phyloP scores from a whole-genome alignment of 2,113 vertebrate species.

The Clarias macrocephalus region DNA sequence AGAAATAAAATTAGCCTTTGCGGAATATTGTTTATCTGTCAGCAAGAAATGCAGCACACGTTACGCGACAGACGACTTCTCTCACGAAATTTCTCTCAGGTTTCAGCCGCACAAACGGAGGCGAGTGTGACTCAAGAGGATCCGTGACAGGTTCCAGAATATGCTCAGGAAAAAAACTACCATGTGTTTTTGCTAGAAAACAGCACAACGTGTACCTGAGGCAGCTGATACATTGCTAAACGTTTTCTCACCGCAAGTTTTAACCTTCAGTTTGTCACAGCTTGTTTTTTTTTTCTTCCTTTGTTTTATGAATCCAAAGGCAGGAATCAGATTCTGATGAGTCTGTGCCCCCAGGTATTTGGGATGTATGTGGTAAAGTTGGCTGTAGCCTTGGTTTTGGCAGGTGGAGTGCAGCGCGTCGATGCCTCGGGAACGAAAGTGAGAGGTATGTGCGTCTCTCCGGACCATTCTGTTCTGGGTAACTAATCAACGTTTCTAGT shows the following conservation, averaged over 20 bases:
- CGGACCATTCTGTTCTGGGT: not conserved
- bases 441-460: slow-evolving; percentile 74
- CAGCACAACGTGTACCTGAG: not conserved
- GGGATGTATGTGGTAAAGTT: slow-evolving; percentile 94
- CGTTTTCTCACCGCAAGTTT: too few species aligned
- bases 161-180: not conserved
- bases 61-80: not conserved
- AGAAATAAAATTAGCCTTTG: not conserved
- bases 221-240: too few species aligned
- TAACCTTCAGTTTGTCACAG: too few species aligned
- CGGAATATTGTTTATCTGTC: not conserved
- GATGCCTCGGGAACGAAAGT: slow-evolving; percentile 88
- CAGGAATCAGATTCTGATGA: slow-evolving; percentile 90
- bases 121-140: not conserved
- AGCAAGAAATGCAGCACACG: not conserved
- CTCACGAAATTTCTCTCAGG: too few species aligned
- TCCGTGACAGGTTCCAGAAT: not conserved
- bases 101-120: not conserved
- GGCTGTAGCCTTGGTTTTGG: slow-evolving; percentile 91
- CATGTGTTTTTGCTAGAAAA: not conserved
- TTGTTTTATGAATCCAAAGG: slow-evolving; percentile 68
- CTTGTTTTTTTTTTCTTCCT: not conserved
- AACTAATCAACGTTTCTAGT: not conserved
- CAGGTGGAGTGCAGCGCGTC: slow-evolving; percentile 92
- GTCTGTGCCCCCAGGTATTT: slow-evolving; percentile 94